Evolutionary conservation across 1,140 invertebrate genomes (phyloP), one percentile per base, ranked within the genome.

Genomic region (Microplitis demolitor): DNA sequence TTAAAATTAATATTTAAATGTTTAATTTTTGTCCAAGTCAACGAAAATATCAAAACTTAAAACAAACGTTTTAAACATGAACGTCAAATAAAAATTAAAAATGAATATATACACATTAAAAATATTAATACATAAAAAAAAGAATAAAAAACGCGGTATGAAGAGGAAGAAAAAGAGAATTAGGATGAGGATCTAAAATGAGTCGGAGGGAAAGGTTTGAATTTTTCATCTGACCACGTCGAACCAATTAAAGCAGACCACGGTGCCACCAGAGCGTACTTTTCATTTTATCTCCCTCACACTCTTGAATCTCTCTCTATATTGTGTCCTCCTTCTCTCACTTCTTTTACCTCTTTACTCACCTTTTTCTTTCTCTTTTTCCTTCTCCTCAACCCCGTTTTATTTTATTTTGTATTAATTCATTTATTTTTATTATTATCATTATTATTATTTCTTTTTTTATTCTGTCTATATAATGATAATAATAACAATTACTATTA

Each of bases 171-270:
- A 24, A 51, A 50, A 67, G 13, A 37, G n/a, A 34, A 61, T 11
- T 33, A 39, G 31, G 11, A 39, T 14, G 11, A 33, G 8, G 31
- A 33, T 4, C 2, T 33, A 51, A 31, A 51, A 16, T 45, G 50
- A 50, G 39, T 24, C 8, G 31, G 11, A 71, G 14, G 69, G 70
- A 73, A 79, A 76, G 77, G 80, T 79, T 85, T 85, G 83, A 85
- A 85, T 86, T 85, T 86, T 86, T 86, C 82, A 86, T 86, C 83
- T 84, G 83, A 86, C 84, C 83, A 85, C 83, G 83, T 85, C 84
- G 83, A 86, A 85, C 83, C 83, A 85, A 85, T 86, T 85, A 86
- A 86, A 86, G 82, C 82, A 80, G 79, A 84, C 83, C 82, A 61
- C 66, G 54, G n/a, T 39, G 53, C 45, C 37, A 24, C 72, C 6